Evolutionary conservation across 2,888 invertebrate species (phyloP).

Genomic region (Neoscelio sp.): DNA sequence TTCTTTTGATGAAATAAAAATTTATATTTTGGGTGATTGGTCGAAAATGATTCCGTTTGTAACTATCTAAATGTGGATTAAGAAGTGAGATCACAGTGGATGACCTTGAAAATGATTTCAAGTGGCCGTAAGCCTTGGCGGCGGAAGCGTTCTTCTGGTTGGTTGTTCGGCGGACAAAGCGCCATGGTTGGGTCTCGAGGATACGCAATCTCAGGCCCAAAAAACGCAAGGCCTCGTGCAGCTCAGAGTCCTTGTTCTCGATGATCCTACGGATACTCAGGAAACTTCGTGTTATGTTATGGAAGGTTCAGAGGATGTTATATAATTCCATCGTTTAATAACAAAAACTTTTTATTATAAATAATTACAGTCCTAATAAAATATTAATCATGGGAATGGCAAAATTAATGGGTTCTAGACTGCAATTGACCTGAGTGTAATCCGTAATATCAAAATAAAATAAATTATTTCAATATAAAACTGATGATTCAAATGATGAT

Average conservation of each 20-base stretch:
- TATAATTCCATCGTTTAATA: not conserved
- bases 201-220: slow-evolving; percentile 70
- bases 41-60: slow-evolving; percentile 32
- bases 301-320: slow-evolving; percentile 81
- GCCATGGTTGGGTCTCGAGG: slow-evolving; percentile 34
- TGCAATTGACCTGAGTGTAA: too few relatives aligned
- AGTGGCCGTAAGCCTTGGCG: slow-evolving; percentile 82
- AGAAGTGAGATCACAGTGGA: slow-evolving; percentile 65
- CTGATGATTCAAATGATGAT: too few relatives aligned
- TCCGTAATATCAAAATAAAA: too few relatives aligned
- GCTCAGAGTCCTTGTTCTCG: slow-evolving; percentile 76
- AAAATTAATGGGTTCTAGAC: too few relatives aligned
- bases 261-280: slow-evolving; percentile 78
- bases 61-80: slow-evolving; percentile 27
- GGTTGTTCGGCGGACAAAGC: slow-evolving; percentile 60
- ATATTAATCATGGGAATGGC: too few relatives aligned
- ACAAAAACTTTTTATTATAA: slow-evolving; percentile 21
- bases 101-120: slow-evolving; percentile 79
- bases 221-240: slow-evolving; percentile 82
- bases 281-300: slow-evolving; percentile 81
- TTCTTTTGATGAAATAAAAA: too few relatives aligned
- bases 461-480: too few relatives aligned
- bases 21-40: too few relatives aligned
- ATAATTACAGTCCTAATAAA: slow-evolving; percentile 1
- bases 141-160: slow-evolving; percentile 79